Base-by-base conservation (phyloP, 2,888 invertebrate genomes). In the Trichopoda pennipes region DNA sequence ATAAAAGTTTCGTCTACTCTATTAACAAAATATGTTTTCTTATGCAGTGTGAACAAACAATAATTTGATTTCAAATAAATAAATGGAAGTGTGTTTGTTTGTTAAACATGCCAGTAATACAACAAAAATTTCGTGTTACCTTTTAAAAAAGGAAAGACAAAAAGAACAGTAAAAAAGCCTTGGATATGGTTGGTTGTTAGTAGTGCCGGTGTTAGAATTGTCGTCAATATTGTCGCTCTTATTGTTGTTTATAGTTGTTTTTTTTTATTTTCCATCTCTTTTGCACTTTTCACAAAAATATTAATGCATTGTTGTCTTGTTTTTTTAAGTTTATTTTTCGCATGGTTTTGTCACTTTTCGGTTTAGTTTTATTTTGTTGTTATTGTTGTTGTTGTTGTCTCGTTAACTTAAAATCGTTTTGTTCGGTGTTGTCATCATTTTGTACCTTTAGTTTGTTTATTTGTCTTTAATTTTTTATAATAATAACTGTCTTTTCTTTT, bases 391-490 rank as follows among this genome's bases (percentile, higher is more conserved):
- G 68, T 55, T 79, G 69, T 49, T 63, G 53, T 73, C 76, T 79
- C 63, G 68, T 81, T 80, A 75, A 77, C 78, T 61, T 72, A 74
- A 78, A 74, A 78, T 78, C 76, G 77, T 73, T 73, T 80, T 84
- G 80, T 80, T 73, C 38, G 17, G 55, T 51, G 69, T 74, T 84
- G 82, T 80, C 75, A 72, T 70, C 74, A 51, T 72, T 81, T 76
- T 81, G 61, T 73, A 44, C 49, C 73, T 28, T 28, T 28, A 28
- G 28, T 28, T 28, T 28, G 7, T 79, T 61, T 44, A 42, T 64
- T 49, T 53, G 28, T 53, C 51, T 47, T 80, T 63, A 63, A 64
- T 66, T 6, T 53, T 53, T 49, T 44, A 28, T 28, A 28, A 28
- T 28, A 4, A 28, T 28, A 28, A 28, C 28, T 28, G 28, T 28